A percentile compares a stretch with the other conserved stretches of the same genome.
Evolutionary conservation across 1,140 invertebrate species (phyloP).

Genomic region (Megalonaias nervosa): DNA sequence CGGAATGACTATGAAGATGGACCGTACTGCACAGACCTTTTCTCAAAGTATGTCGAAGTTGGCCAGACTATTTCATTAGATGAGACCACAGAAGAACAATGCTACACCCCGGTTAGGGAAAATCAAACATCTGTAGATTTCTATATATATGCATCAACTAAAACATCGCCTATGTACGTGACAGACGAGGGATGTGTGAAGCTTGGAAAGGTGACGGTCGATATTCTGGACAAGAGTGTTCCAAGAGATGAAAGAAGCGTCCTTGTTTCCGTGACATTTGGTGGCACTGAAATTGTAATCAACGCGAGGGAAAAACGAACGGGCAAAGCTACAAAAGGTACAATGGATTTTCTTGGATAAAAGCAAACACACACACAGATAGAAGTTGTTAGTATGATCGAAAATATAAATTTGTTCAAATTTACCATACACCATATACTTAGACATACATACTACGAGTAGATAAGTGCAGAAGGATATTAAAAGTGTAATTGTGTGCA

Average conservation of each 20-base stretch:
- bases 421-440: too few species aligned
- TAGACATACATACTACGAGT: too few species aligned
- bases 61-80: background rate
- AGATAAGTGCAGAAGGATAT: too few species aligned
- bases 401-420: too few species aligned
- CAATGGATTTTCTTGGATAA: background rate
- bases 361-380: too few species aligned
- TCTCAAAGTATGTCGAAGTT: slow-evolving; percentile 1
- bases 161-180: background rate
- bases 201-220: background rate
- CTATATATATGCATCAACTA: background rate
- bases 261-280: slow-evolving; percentile 3
- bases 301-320: background rate
- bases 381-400: too few species aligned
- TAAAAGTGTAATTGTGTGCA: too few species aligned
- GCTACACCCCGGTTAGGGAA: background rate
- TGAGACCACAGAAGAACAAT: background rate
- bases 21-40: background rate
- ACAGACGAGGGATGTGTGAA: slow-evolving; percentile 1
- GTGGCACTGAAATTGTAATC: slow-evolving; percentile 17
- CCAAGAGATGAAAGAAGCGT: background rate
- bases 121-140: background rate
- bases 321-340: background rate
- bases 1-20: background rate
- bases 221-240: background rate